These are phyloP conservation scores for Drosophila sulfurigaster DNA, from an alignment of 1,140 invertebrate genomes.

Conservation along the genomic window DNA sequence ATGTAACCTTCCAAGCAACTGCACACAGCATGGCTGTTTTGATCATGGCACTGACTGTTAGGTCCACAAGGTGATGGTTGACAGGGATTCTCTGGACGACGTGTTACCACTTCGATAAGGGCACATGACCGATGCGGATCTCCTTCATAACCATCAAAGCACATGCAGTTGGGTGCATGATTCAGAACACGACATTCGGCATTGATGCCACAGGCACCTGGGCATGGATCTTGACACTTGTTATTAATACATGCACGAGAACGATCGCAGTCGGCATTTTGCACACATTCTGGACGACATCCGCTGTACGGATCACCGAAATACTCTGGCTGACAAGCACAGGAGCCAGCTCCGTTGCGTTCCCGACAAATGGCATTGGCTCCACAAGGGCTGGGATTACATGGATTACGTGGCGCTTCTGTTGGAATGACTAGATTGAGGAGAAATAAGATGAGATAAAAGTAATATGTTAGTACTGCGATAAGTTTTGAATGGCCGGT, in stretches of 20 bases:
- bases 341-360: constrained; percentile 91
- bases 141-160: constrained; percentile 90
- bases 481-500: not conserved
- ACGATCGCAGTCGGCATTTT: constrained; percentile 89
- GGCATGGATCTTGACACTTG: constrained; percentile 90
- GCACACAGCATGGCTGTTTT: constrained; percentile 92
- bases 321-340: constrained; percentile 90
- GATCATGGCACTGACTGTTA: constrained; percentile 88
- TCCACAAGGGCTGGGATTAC: constrained; percentile 92
- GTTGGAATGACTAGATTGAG: constrained; percentile 72
- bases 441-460: not conserved
- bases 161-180: constrained; percentile 91
- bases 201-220: constrained; percentile 89
- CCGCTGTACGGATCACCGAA: constrained; percentile 91
- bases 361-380: constrained; percentile 92
- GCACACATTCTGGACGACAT: constrained; percentile 90
- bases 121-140: constrained; percentile 87
- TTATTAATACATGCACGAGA: constrained; percentile 89
- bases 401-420: constrained; percentile 86
- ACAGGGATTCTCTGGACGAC: constrained; percentile 87
- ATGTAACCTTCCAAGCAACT: constrained; percentile 91
- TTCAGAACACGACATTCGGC: constrained; percentile 89
- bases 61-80: constrained; percentile 93
- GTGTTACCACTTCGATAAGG: constrained; percentile 69
- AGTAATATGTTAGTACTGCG: constrained; percentile 20